Base-by-base conservation (phyloP, 2,888 invertebrate species). In the Seira sanloemensis region DNA sequence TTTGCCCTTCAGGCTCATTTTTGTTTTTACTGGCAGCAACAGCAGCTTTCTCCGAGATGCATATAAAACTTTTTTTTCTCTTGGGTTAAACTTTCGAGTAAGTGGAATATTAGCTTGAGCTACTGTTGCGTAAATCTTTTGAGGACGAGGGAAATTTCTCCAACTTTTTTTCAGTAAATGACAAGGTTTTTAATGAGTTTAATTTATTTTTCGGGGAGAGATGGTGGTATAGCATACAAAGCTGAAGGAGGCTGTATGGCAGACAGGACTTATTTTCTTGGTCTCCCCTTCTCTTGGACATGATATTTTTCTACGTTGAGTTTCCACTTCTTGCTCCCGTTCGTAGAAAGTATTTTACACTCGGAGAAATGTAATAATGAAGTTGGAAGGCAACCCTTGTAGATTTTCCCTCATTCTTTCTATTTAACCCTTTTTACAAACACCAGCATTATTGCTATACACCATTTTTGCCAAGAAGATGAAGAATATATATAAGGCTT, bases 101-200 rank as follows among this genome's bases (percentile, higher is more conserved):
- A 74, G 25, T 24, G 26, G 4, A 73, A 7, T 54, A 18, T 26
- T 27, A 24, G 2, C 26, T 19, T 83, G 69, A 83, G 66, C 69
- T 75, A 81, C 68, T 75, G 81, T 75, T 81, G 81, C 81, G 81
- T 81, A 75, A 81, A 81, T 62, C 81, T 74, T 81, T 75, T n/a
- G n/a, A n/a, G 37, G 37, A 37, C 12, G 12, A 12, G 12, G 12
- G 37, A 37, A 37, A 37, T 37, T 37, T n/a, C 37, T 12, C 37
- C 37, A 37, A 37, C 5, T 37, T 66, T 74, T 46, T 37, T 37
- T 37, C 37, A 65, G 71, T 76, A 82, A 82, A 82, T 82, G 81
- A 82, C 81, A 82, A 82, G 81, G 81, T 82, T 82, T 82, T 82
- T 82, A 82, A 82, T 82, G 81, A 82, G 81, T 82, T 82, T 82